Base-by-base conservation (phyloP, 2,797 vertebrate genomes). In the Cirrhinus molitorella region DNA sequence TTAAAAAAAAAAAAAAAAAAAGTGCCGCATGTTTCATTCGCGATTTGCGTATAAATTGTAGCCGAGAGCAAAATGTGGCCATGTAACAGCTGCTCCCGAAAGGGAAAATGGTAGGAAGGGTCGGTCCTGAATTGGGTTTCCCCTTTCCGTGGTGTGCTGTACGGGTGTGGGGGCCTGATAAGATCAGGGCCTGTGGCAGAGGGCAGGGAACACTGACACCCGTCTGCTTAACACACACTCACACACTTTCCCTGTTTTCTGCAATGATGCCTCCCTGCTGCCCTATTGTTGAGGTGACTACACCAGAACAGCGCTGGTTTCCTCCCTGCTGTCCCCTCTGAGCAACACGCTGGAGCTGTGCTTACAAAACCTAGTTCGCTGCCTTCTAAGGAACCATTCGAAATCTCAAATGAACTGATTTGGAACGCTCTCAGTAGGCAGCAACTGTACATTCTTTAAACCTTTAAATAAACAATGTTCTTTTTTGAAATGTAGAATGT, bases 61-160 rank as follows among this genome's bases (percentile, higher is more conserved):
- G 37, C 28, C 37, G 40, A 87, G 67, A 83, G 72, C 73, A 70
- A 31, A 93, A 89, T 88, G 85, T 84, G 88, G 85, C 85, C 87
- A 86, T 86, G 84, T 77, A 88, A 91, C 79, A 55, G 88, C 83
- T 88, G 89, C 91, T 89, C 88, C 77, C 90, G 95, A 89, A 91
- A 94, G 96, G 94, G 96, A 96, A 94, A 95, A 95, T 96, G 90
- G 89, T 91, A 97, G 97, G 97, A 98, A 99, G 97, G 96, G 97
- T 97, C 96, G 98, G 96, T 93, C 96, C 91, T 90, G 87, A 94
- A 92, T 93, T 93, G 94, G 96, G 96, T 96, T 95, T 95, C 92
- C 92, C 91, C 57, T 92, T 92, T 91, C 87, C 79, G 87, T 91
- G 73, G 85, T 90, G 91, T 92, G 92, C 89, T 91, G 89, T 91